Evolutionary conservation across 2,888 invertebrate genomes (phyloP).

Genomic region (Drosophila kanekoi): DNA sequence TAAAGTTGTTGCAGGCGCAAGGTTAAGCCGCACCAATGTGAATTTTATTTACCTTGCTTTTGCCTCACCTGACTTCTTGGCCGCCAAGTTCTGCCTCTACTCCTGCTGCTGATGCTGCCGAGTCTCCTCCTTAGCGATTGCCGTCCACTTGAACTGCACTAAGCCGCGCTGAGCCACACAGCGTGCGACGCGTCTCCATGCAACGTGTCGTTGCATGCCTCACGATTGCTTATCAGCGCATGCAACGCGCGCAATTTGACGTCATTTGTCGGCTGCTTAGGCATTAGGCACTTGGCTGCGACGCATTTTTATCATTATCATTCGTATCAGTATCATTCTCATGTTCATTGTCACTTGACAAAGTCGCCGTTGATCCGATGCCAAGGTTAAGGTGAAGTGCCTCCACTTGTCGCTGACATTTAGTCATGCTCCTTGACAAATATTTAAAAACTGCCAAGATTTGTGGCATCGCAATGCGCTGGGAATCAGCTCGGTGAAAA

Average conservation of each 20-base stretch:
- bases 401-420: conserved; percentile 57
- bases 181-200: conserved; percentile 2
- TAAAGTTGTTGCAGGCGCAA: conserved; percentile 59
- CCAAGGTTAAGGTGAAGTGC: conserved; percentile 60
- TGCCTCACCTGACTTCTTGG: background rate
- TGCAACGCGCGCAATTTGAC: conserved; percentile 60
- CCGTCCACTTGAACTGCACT: conserved; percentile 61
- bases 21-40: conserved; percentile 66
- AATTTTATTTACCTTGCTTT: conserved; percentile 62
- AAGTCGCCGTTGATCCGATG: conserved; percentile 28
- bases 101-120: too few relatives aligned
- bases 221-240: conserved; percentile 9
- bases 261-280: conserved; percentile 63
- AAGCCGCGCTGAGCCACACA: conserved; percentile 51
- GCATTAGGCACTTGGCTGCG: conserved; percentile 27
- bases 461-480: conserved; percentile 10
- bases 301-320: conserved; percentile 57
- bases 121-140: conserved; percentile 6
- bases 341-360: conserved; percentile 16
- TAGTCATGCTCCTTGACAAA: conserved; percentile 30
- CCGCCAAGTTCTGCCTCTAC: background rate
- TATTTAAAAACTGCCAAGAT: conserved; percentile 32
- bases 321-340: conserved; percentile 53
- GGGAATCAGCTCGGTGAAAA: background rate
- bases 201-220: conserved; percentile 22